phyloP scores from a whole-genome alignment of 23 tunicate genomes.

The Phallusia fumigata region DNA sequence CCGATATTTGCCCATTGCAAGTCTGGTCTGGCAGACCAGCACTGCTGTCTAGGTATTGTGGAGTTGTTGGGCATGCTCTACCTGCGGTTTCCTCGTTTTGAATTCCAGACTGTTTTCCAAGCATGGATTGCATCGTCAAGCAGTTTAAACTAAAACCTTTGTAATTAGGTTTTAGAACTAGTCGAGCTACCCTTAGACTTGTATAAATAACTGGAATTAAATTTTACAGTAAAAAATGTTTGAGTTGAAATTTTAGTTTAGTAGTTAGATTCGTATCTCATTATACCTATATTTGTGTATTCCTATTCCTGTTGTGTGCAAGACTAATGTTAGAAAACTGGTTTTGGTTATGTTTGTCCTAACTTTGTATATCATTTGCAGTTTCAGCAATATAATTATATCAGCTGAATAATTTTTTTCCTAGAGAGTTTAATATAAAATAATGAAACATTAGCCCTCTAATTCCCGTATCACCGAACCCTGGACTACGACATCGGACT shows the following conservation, averaged over 20 bases:
- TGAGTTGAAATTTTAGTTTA: too few species aligned
- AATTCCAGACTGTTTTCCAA: constrained; percentile 7
- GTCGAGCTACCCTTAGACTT: too few species aligned
- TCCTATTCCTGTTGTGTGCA: not conserved
- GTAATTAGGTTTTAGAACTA: too few species aligned
- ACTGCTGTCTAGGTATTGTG: not conserved
- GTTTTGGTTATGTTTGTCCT: not conserved
- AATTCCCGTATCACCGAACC: not conserved
- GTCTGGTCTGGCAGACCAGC: not conserved
- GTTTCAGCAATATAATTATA: not conserved
- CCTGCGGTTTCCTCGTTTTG: not conserved
- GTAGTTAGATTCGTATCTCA: too few species aligned
- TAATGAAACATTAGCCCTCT: constrained; percentile 6
- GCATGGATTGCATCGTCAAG: not conserved
- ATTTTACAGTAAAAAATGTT: too few species aligned
- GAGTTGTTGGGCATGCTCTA: too few species aligned
- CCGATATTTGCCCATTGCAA: not conserved
- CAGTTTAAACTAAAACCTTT: too few species aligned
- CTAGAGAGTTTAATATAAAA: not conserved
- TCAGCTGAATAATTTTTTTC: not conserved
- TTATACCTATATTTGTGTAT: not conserved
- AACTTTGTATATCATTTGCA: not conserved
- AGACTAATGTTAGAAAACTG: not conserved
- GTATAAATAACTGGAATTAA: too few species aligned
- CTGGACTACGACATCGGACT: constrained; percentile 16